These are phyloP conservation scores for Lutraria rhynchaena DNA, from an alignment of 1,140 invertebrate genomes.

Conservation along the genomic window DNA sequence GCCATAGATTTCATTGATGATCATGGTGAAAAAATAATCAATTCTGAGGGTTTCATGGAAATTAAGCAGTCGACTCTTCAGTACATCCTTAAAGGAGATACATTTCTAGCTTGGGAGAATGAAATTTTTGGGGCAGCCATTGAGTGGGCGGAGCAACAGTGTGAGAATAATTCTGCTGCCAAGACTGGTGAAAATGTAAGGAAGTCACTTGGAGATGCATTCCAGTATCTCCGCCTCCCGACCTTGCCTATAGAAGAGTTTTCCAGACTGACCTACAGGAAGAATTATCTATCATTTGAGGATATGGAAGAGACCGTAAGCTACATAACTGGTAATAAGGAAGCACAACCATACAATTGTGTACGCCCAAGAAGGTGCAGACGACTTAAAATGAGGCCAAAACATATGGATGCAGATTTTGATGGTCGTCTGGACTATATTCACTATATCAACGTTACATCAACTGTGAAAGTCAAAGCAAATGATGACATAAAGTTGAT, in stretches of 20 bases:
- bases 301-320: conserved; percentile 21
- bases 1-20: conserved; percentile 12
- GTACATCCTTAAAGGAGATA: conserved; percentile 25
- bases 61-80: conserved; percentile 1
- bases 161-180: background rate
- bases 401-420: background rate
- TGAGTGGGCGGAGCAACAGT: conserved; percentile 1
- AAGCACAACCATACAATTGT: conserved; percentile 12
- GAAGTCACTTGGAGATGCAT: conserved; percentile 19
- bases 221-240: conserved; percentile 3
- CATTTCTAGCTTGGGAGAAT: conserved; percentile 12
- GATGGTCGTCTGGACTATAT: conserved; percentile 7
- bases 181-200: conserved; percentile 17
- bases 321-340: conserved; percentile 11
- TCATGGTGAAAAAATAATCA: conserved; percentile 4
- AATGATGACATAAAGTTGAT: background rate
- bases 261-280: conserved; percentile 11
- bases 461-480: background rate
- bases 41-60: conserved; percentile 12
- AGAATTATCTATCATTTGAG: background rate
- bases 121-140: conserved; percentile 4
- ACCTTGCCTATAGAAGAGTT: conserved; percentile 17
- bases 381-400: background rate
- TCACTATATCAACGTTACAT: conserved; percentile 14
- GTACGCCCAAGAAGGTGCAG: background rate